A percentile compares a stretch with the other conserved stretches of the same genome.
Evolutionary conservation across 2,888 invertebrate genomes (phyloP).

Genomic region (Drosophila anomelani): DNA sequence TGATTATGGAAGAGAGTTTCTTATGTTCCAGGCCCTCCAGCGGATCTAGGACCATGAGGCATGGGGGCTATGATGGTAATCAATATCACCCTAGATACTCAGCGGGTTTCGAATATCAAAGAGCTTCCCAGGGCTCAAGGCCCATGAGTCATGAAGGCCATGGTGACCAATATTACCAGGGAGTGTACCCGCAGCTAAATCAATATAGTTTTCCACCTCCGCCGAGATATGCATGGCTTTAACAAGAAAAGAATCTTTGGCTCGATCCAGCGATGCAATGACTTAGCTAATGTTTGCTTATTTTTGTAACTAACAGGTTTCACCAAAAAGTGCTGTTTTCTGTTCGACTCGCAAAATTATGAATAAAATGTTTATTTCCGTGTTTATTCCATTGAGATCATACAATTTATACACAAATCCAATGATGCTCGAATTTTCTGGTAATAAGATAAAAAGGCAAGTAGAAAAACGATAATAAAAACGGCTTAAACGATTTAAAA

Average conservation of each 20-base stretch:
- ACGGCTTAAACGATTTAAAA: constrained; percentile 53
- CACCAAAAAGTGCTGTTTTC: not conserved
- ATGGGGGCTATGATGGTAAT: not conserved
- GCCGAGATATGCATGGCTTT: constrained; percentile 21
- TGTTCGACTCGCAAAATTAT: constrained; percentile 5
- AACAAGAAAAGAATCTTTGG: not conserved
- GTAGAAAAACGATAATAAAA: constrained; percentile 12
- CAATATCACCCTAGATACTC: not conserved
- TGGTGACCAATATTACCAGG: constrained; percentile 4
- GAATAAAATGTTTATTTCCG: constrained; percentile 1
- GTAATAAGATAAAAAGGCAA: constrained; percentile 1
- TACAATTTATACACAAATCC: not conserved
- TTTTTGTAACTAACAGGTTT: not conserved
- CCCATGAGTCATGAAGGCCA: not conserved
- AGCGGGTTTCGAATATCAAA: not conserved
- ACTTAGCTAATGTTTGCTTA: not conserved
- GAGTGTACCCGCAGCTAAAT: not conserved
- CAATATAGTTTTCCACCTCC: not conserved
- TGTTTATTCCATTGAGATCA: not conserved
- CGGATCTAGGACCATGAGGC: not conserved
- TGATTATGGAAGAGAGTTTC: no score
- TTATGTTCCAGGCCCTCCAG: not conserved
- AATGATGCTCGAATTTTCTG: not conserved
- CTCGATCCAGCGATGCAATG: not conserved
- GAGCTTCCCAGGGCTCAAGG: not conserved